Base-by-base conservation (phyloP, 2,797 vertebrate species). In the Chloroceryle amazona region DNA sequence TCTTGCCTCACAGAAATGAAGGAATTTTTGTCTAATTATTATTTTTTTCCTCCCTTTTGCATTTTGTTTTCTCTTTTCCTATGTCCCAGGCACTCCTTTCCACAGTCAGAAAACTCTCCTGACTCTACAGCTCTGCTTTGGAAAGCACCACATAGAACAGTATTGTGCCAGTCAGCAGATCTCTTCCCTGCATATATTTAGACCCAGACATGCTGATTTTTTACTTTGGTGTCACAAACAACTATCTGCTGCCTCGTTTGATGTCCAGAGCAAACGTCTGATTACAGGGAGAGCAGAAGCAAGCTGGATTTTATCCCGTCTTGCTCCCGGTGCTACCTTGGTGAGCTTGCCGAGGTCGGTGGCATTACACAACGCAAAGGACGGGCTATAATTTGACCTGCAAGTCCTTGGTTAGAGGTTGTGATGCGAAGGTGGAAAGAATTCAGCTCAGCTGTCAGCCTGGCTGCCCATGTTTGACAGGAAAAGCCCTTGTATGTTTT, bases 161-260 rank as follows among this genome's bases (percentile, higher is more conserved):
- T 2, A 0, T 20, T 7, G 52, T 72, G 47, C 70, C 3, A 4
- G 33, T 88, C 90, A 90, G 92, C 92, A 78, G 9, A 61, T 81
- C 89, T 42, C 37, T 60, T 28, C 76, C 52, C 65, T 26, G 90
- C 1, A 0, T 90, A 71, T 90, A 92, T 92, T 96, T 93, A 92
- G 89, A 33, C 62, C 18, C 37, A 83, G 75, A 94, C 35, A 44
- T 81, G 89, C 89, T 96, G 90, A 94, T 83, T 90, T 96, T 82
- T 86, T 5, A 62, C 80, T 95, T 90, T 46, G 60, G 39, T 82
- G 82, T 90, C 80, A 61, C 61, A 58, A 60, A 60, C 63, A 73
- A 90, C 4, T 62, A 44, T 60, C 80, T 84, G 76, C 83, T 78
- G 83, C 80, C 57, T 41, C 33, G 65, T 71, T 22, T 74, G 61